Conservation (phyloP, 1,140 invertebrate species). For the Pseudoatta argentina region DNA sequence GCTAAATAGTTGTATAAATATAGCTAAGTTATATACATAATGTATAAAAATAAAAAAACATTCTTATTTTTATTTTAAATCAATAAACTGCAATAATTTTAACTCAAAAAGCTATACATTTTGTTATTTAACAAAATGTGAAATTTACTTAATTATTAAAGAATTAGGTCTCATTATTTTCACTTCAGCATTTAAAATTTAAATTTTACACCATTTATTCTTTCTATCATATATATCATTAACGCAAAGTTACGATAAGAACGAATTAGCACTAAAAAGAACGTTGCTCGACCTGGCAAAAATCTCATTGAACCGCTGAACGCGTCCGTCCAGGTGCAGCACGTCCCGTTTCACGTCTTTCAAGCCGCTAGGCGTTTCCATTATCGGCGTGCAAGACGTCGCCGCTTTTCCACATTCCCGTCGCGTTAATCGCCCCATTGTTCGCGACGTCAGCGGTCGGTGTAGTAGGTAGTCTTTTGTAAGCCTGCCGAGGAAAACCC, state of each 20-base stretch:
- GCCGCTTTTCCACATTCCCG: constrained; percentile 66
- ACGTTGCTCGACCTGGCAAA: neutral
- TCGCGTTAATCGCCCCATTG: constrained; percentile 78
- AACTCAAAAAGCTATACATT: neutral
- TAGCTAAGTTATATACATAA: neutral
- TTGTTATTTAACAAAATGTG: neutral
- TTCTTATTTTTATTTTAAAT: neutral
- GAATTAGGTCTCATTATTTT: constrained; percentile 25
- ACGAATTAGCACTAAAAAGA: neutral
- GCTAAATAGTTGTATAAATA: neutral
- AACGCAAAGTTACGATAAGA: constrained; percentile 25
- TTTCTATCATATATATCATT: neutral
- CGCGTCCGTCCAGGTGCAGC: constrained; percentile 10
- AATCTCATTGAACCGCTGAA: constrained; percentile 51
- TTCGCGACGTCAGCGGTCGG: constrained; percentile 67
- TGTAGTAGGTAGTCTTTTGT: constrained; percentile 67
- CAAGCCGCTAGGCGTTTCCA: constrained; percentile 58
- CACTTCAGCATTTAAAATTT: neutral
- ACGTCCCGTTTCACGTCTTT: constrained; percentile 47
- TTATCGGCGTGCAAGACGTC: constrained; percentile 67
- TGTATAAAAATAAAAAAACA: neutral
- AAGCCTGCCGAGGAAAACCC: constrained; percentile 66
- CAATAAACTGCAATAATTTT: neutral
- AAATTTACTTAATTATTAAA: constrained; percentile 20
- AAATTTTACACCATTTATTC: neutral